Base-by-base conservation (phyloP, 92 coral and sea anemone species). In the Parazoanthus swiftii region DNA sequence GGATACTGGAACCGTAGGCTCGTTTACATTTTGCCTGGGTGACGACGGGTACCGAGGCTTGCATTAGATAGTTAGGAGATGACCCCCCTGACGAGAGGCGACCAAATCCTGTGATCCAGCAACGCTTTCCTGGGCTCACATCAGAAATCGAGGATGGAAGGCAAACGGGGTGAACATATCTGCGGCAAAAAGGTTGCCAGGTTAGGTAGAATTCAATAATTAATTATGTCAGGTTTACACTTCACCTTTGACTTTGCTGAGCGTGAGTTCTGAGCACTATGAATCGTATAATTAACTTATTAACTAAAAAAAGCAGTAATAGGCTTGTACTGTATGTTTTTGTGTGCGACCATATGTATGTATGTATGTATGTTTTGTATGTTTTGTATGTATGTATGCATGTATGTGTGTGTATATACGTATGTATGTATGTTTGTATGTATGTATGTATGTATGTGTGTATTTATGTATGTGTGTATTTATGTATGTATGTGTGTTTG, bases 101-200 rank as follows among this genome's bases (percentile, higher is more conserved):
- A 14, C 98, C 98, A 92, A 93, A 95, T 37, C 98, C 98, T 33
- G 98, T 90, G 33, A 95, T 81, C 91, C 92, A 91, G 87, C 97
- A 94, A 44, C 63, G 76, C 11, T 63, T 44, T 16, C 93, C 93
- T 36, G 93, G 92, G 11, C 79, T 71, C 25, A 93, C 93, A 0
- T 92, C 92, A 33, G 85, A 46, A 16, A 88, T 90, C 8, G 81
- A 66, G 8, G 88, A 80, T 11, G 97, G 97, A 7, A 94, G 95
- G 86, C 97, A 94, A 0, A 91, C 97, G 9, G 70, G 89, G 84
- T 81, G 80, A 5, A 92, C 94, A 37, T 78, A 51, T 78, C 92
- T 92, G 33, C 38, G 33, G 39, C 0, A 46, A 46, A 46, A 46
- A 6, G 51, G 8, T 46, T 46, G 8, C 51, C 51, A 46, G 51